These are phyloP conservation scores for Melanostoma mellinum DNA, from an alignment of 2,888 invertebrate species.

Conservation along the genomic window DNA sequence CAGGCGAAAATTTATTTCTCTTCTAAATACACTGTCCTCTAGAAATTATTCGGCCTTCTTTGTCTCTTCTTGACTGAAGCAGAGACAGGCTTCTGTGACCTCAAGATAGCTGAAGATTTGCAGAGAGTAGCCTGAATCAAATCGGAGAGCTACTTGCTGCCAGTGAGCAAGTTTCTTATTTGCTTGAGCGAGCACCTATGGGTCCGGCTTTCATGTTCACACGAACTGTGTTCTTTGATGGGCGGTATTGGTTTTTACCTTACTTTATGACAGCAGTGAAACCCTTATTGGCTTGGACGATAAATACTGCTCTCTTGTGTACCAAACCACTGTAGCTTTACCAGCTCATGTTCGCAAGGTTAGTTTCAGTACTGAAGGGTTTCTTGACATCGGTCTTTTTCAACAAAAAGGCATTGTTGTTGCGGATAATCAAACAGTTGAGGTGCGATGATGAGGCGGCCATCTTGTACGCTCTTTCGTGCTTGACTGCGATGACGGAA, in stretches of 20 bases:
- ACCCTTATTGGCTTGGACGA: slow-evolving; percentile 95
- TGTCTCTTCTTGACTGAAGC: slow-evolving; percentile 91
- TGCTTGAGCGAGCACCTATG: slow-evolving; percentile 92
- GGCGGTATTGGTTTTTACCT: slow-evolving; percentile 87
- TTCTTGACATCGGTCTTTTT: slow-evolving; percentile 82
- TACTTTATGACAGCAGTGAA: slow-evolving; percentile 95
- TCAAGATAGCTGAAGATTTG: slow-evolving; percentile 95
- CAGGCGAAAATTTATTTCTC: slow-evolving; percentile 48
- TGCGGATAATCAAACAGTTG: slow-evolving; percentile 82
- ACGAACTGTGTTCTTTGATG: slow-evolving; percentile 88
- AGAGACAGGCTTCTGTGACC: slow-evolving; percentile 95
- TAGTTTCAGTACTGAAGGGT: slow-evolving; percentile 86
- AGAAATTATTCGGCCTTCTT: slow-evolving; percentile 90
- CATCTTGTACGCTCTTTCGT: slow-evolving; percentile 80
- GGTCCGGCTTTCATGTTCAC: slow-evolving; percentile 94
- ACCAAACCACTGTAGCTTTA: slow-evolving; percentile 97
- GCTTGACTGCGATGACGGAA: slow-evolving; percentile 79
- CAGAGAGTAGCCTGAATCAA: slow-evolving; percentile 93
- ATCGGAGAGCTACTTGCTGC: slow-evolving; percentile 94
- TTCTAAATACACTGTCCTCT: slow-evolving; percentile 39
- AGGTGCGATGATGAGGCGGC: slow-evolving; percentile 81
- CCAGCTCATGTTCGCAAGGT: slow-evolving; percentile 95
- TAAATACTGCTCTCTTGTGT: slow-evolving; percentile 94
- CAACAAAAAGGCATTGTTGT: slow-evolving; percentile 81
- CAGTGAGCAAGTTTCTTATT: slow-evolving; percentile 90